Percentiles rank a stretch among this genome's conserved stretches.
phyloP scores from a whole-genome alignment of 2,888 invertebrate species.

The Protodeltote pygarga region DNA sequence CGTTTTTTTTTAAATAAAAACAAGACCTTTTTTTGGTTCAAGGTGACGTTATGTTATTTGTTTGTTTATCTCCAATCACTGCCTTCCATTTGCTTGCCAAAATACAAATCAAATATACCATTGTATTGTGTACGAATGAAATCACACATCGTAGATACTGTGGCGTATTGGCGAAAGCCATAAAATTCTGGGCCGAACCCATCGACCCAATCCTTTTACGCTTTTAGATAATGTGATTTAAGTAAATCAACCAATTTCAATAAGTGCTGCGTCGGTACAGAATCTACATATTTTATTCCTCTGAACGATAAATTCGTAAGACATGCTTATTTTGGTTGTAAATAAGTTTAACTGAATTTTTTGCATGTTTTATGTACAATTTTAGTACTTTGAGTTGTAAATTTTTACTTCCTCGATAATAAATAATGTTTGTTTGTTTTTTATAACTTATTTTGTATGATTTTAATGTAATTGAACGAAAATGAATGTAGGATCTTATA shows the following conservation, averaged over 20 bases:
- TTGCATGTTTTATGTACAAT: slow-evolving; percentile 22
- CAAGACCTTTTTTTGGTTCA: too few species aligned
- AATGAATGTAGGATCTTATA: too few species aligned
- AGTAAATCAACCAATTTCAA: slow-evolving; percentile 85
- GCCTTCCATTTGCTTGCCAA: too few species aligned
- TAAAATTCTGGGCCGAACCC: slow-evolving; percentile 49
- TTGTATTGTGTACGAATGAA: slow-evolving; percentile 10
- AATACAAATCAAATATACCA: slow-evolving; percentile 3
- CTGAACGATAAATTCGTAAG: slow-evolving; percentile 38
- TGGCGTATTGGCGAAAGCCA: slow-evolving; percentile 49
- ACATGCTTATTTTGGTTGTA: slow-evolving; percentile 33
- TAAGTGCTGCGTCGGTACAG: slow-evolving; percentile 75
- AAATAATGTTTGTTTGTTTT: too few species aligned
- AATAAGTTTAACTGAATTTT: slow-evolving; percentile 32
- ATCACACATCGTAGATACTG: slow-evolving; percentile 32
- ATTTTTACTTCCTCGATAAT: too few species aligned
- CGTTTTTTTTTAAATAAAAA: too few species aligned
- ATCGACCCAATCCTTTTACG: slow-evolving; percentile 72
- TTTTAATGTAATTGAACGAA: too few species aligned
- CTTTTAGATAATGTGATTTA: slow-evolving; percentile 74
- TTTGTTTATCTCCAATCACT: too few species aligned
- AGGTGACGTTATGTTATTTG: too few species aligned
- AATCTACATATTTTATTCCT: slow-evolving; percentile 82
- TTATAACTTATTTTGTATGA: too few species aligned
- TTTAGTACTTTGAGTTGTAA: slow-evolving; percentile 24